Evolutionary conservation across 2,113 vertebrate species (phyloP).

Genomic region (Pardalotus punctatus): DNA sequence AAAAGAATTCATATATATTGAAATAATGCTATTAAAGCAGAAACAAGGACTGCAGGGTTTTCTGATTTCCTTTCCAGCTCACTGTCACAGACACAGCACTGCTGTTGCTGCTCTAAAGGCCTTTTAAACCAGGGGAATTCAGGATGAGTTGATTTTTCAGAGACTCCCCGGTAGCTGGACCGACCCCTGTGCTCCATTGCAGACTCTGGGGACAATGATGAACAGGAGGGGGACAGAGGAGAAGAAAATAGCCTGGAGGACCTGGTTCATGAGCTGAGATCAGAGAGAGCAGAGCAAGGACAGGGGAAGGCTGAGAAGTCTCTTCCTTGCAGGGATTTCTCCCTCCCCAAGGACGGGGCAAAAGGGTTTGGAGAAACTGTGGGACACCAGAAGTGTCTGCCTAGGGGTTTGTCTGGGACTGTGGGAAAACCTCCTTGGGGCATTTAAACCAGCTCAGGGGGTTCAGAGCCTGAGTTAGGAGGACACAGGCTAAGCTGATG

Average conservation of each 20-base stretch:
- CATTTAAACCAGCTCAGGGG: background rate
- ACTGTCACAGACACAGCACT: background rate
- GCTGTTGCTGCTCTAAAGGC: background rate
- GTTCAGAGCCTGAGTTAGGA: accelerated
- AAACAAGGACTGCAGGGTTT: background rate
- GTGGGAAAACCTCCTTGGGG: background rate
- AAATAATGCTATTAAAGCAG: background rate
- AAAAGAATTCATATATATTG: background rate
- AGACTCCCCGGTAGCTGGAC: accelerated
- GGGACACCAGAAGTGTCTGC: background rate
- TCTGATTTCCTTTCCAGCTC: background rate
- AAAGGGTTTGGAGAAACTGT: background rate
- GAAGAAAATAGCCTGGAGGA: background rate
- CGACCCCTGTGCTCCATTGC: background rate
- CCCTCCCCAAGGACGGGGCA: background rate
- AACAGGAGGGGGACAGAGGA: background rate
- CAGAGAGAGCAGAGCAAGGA: background rate
- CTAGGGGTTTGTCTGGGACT: background rate
- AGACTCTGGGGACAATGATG: background rate
- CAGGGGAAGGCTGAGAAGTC: background rate
- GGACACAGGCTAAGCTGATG: background rate
- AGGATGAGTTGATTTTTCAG: background rate
- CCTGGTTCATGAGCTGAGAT: background rate
- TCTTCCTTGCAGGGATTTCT: background rate
- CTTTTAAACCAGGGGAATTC: background rate